Evolutionary conservation across 2,797 vertebrate genomes (phyloP), one percentile per base, ranked within the genome.

Genomic region (Danio albolineatus): DNA sequence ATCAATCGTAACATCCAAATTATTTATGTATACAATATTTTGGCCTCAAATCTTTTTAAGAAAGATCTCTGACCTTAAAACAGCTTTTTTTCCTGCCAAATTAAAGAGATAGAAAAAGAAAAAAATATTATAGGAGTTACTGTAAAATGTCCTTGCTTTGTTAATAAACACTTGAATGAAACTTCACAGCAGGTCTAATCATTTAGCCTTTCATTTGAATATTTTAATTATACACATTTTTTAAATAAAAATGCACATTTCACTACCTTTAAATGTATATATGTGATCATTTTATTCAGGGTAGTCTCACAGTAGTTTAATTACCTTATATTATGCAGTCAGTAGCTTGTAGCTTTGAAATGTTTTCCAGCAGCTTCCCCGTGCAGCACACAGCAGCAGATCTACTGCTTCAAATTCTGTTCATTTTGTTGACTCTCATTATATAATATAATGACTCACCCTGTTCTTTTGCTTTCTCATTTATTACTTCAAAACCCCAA

Each of bases 401-500:
- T 17, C 10, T 53, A 36, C 36, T 6, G 70, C 66, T 53, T 70
- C 36, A 39, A 39, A 70, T 39, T 53, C 48, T 53, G 66, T 70
- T 53, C 2, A 57, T 66, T 44, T 44, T 10, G 38, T 65, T 56
- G 19, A 38, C 16, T 9, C 14, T 19, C n/a, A 44, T 54, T 67
- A 51, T 44, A 56, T 65, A 41, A 78, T 49, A n/a, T 28, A 60
- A 70, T 16, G 56, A 16, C 65, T 51, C 53, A 59, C 16, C 28
- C 53, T 70, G 38, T 66, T 36, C 21, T 60, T 54, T 12, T 10
- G 21, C 14, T 43, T 41, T 6, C 41, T 46, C 19, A 14, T 28
- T 66, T 57, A 16, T 2, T 76, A 36, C 21, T 60, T 73, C 56
- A 60, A 67, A 54, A 38, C 62, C 12, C 56, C 16, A 57, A 66